Evolutionary conservation across 2,797 vertebrate genomes (phyloP).

Genomic region (Taeniopygia guttata): DNA sequence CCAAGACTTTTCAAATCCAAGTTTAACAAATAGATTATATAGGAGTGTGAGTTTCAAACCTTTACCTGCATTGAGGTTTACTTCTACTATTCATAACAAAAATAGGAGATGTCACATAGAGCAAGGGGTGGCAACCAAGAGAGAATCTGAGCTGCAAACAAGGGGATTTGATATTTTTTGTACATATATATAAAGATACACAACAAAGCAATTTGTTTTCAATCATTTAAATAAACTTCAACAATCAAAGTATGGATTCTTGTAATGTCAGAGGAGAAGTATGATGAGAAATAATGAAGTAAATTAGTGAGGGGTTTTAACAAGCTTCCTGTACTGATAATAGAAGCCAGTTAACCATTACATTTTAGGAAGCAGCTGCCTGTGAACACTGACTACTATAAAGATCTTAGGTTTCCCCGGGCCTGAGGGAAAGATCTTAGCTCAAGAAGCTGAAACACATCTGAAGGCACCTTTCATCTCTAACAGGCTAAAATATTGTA

Average conservation of each 20-base stretch:
- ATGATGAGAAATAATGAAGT: not conserved
- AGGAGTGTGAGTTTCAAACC: not conserved
- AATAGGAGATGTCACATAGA: not conserved
- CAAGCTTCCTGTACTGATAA: not conserved
- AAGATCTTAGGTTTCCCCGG: not conserved
- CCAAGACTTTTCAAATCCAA: not conserved
- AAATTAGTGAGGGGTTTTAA: not conserved
- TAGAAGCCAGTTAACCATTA: not conserved
- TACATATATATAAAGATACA: not conserved
- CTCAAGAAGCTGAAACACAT: not conserved
- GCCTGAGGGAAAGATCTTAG: not conserved
- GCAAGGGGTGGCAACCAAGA: not conserved
- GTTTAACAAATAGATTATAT: not conserved
- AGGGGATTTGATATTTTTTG: not conserved
- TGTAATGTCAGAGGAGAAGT: not conserved
- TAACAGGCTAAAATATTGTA: not conserved
- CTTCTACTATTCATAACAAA: not conserved
- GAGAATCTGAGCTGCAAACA: not conserved
- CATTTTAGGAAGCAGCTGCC: not conserved
- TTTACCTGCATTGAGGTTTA: not conserved
- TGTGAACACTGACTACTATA: not conserved
- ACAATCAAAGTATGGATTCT: not conserved
- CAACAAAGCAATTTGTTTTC: not conserved
- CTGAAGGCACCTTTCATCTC: not conserved
- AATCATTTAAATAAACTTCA: not conserved